Evolutionary conservation across 1,140 invertebrate species (phyloP), one percentile per base, ranked within the genome.

Genomic region (Drosophila mojavensis): DNA sequence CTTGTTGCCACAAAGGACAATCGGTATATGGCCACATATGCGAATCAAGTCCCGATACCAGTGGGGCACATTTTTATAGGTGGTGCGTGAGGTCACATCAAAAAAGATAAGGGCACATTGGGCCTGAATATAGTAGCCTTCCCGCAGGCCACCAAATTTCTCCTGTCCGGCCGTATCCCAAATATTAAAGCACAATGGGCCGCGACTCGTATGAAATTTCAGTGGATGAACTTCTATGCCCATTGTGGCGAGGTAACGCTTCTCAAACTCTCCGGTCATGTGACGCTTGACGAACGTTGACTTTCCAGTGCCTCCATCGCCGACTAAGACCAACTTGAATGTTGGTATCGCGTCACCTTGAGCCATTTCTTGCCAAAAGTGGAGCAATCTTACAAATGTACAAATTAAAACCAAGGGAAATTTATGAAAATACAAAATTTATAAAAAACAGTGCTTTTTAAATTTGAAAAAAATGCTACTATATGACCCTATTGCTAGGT

Each of bases 61-160:
- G 91, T 99, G 99, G 15, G 98, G 97, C 69, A 99, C 98, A 93
- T 99, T 99, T 93, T 99, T 99, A 94, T 99, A 99, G 3, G 98
- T 99, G 47, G 99, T 97, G 82, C 98, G 94, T 20, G 98, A 98
- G 36, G 98, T 99, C 77, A 99, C 98, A 94, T 99, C 99, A 93
- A 99, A 99, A 98, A 99, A 99, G 79, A 99, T 98, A 79, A 99
- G 97, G 68, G 98, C 98, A 94, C 98, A 99, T 93, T 99, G 97
- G 88, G 98, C 98, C 94, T 99, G 97, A 93, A 99, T 99, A 91
- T 99, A 99, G 91, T 99, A 99, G 48, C 98, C 98, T 94, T 99
- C 98, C 91, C 98, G 94, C 5, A 99, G 94, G 54, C 98, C 98
- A 78, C 98, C 98, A 92, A 99, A 99, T 91, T 99, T 99, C 92